Base-by-base conservation (phyloP, 2,797 vertebrate species). In the Enteromius radiatus region DNA sequence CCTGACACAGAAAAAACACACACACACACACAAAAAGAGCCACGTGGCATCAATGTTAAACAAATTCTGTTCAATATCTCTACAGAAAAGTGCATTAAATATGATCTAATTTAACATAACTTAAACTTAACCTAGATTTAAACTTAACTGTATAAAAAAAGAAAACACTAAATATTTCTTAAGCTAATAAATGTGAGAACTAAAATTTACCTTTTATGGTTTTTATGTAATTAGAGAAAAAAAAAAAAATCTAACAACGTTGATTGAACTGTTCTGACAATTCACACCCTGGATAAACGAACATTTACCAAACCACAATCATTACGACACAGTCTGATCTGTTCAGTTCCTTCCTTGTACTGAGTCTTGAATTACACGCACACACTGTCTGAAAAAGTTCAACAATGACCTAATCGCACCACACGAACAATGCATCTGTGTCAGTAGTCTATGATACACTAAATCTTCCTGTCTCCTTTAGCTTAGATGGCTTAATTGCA, bases 401-500 rank as follows among this genome's bases (percentile, higher is more conserved):
- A 76, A 56, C 71, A 65, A 67, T 82, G 71, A 82, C 61, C 63
- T 82, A 76, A 82, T 75, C 61, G 61, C n/a, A 17, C 26, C 31
- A 19, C 71, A 26, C 1, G 21, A 82, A 82, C 71, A 82, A 82
- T 82, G 71, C 61, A 67, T 75, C 28, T 65, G 70, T 82, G 61
- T 75, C 80, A 75, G 61, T 21, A 26, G n/a, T 65, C 69, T 81
- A 74, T 64, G 79, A 81, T 49, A 63, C 79, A 65, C 56, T 65
- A 65, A 81, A 75, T 75, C 61, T 52, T 52, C n/a, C 59, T 52
- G 70, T 81, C 80, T 74, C 59, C 1, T 59, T 81, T 80, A 71
- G 68, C 78, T 61, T 73, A 76, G 54, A 76, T 45, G 79, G 79
- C 70, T 81, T 81, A 81, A 81, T 75, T 81, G 80, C 70, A 75